Conservation (phyloP, 2,888 invertebrate species). For the Acleris laterana region DNA sequence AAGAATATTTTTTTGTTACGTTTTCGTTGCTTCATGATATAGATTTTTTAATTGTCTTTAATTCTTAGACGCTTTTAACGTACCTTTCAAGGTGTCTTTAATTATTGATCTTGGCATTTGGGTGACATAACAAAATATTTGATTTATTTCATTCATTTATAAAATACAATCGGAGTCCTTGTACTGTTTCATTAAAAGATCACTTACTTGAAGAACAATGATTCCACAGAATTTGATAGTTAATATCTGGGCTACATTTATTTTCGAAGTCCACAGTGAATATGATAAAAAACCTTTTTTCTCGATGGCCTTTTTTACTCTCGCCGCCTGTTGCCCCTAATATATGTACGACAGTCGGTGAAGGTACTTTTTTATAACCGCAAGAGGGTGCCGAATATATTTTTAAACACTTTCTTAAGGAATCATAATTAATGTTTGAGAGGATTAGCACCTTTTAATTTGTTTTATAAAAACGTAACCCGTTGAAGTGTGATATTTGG, state of each 20-base stretch:
- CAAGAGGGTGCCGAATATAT: constrained; percentile 35
- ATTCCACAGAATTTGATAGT: too few relatives aligned
- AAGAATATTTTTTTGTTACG: not conserved
- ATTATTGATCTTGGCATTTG: too few relatives aligned
- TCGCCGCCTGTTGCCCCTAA: constrained; percentile 28
- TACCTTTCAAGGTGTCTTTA: too few relatives aligned
- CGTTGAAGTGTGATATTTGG: constrained; percentile 24
- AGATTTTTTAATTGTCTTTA: not conserved
- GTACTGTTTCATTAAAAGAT: too few relatives aligned
- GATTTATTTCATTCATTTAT: too few relatives aligned
- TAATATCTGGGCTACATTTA: too few relatives aligned
- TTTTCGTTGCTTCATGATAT: not conserved
- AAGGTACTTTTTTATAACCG: constrained; percentile 11
- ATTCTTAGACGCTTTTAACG: too few relatives aligned
- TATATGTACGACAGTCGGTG: constrained; percentile 14
- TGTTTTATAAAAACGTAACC: constrained; percentile 17
- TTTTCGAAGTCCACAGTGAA: not conserved
- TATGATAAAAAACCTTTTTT: constrained; percentile 21
- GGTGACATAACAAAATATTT: too few relatives aligned
- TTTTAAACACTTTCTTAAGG: constrained; percentile 37
- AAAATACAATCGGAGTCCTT: too few relatives aligned
- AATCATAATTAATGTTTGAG: constrained; percentile 28
- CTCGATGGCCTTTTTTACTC: constrained; percentile 13
- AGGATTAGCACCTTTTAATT: constrained; percentile 35
- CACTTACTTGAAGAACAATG: too few relatives aligned